Evolutionary conservation across 2,113 vertebrate genomes (phyloP), one percentile per base, ranked within the genome.

Genomic region (Sialia sialis): DNA sequence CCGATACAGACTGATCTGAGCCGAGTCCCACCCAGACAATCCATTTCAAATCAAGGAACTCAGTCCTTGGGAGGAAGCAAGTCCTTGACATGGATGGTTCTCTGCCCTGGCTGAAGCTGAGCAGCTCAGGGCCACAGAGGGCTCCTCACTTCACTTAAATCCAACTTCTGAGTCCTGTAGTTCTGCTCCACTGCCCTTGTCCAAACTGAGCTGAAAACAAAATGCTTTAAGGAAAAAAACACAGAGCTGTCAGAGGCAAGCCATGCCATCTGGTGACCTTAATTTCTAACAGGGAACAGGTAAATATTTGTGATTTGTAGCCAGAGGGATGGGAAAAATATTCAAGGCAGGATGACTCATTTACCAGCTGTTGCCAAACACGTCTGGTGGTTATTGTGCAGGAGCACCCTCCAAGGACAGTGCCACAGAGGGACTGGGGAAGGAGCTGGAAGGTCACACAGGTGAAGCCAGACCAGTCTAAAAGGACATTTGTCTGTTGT

Each of bases 181-280:
- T 73, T 16, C 54, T 62, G 70, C 49, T 93, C 38, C 55, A 32
- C 30, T 94, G 59, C 46, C 23, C 13, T 68, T 10, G 9, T 25
- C 38, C 75, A 72, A 59, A 74, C 23, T 48, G 3, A 1, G 9
- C 56, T 62, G 84, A n/a, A 70, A 80, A n/a, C 1, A 7, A 39
- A 49, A 41, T 10, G 58, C 69, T 87, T 25, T 43, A 43, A 79
- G 67, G 68, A 59, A 51, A 76, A 76, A 76, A 79, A 20, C 4
- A 1, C 34, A 62, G 68, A 77, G 16, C 82, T 44, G 18, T 66
- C 41, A 49, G 49, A 79, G 46, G 46, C 73, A 66, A 75, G 34
- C 74, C 0, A 0, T 56, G 78, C 98, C 98, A 98, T 97, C 97
- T 98, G 98, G 96, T 97, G 97, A 95, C 98, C 97, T 97, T 94